These are phyloP conservation scores for Carassius auratus DNA, from an alignment of 2,113 vertebrate genomes.

Conservation along the genomic window DNA sequence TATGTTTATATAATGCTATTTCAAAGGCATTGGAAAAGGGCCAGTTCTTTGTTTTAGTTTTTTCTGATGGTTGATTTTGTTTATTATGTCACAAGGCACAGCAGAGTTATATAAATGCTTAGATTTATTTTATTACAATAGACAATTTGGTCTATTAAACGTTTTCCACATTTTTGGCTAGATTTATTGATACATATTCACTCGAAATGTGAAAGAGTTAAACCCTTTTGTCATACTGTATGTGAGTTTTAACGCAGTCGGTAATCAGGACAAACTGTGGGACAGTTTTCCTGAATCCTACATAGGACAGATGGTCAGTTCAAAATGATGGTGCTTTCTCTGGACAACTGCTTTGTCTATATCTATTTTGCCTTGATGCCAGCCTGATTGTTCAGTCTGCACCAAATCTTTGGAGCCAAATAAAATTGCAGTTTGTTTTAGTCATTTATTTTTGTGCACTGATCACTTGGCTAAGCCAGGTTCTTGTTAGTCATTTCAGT, in stretches of 20 bases:
- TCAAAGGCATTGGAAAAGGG: neutral
- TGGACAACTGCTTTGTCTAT: neutral
- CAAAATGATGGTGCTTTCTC: neutral
- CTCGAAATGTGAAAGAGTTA: neutral
- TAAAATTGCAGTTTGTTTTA: neutral
- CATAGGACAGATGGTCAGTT: neutral
- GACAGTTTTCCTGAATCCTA: neutral
- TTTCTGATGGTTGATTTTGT: neutral
- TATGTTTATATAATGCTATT: conserved; percentile 8
- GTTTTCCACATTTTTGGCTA: neutral
- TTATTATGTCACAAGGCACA: neutral
- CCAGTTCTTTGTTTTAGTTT: neutral
- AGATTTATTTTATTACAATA: neutral
- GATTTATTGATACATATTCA: conserved; percentile 1
- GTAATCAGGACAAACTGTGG: neutral
- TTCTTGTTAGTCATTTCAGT: neutral
- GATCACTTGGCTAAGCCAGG: neutral
- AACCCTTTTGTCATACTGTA: neutral
- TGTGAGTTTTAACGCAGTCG: neutral
- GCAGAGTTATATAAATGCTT: neutral
- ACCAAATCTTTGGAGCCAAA: neutral
- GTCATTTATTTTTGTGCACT: neutral
- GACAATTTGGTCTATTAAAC: neutral
- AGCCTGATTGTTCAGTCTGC: neutral
- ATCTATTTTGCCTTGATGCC: neutral